Conservation (phyloP, 2,113 vertebrate species). For the Muscicapa adusta region DNA sequence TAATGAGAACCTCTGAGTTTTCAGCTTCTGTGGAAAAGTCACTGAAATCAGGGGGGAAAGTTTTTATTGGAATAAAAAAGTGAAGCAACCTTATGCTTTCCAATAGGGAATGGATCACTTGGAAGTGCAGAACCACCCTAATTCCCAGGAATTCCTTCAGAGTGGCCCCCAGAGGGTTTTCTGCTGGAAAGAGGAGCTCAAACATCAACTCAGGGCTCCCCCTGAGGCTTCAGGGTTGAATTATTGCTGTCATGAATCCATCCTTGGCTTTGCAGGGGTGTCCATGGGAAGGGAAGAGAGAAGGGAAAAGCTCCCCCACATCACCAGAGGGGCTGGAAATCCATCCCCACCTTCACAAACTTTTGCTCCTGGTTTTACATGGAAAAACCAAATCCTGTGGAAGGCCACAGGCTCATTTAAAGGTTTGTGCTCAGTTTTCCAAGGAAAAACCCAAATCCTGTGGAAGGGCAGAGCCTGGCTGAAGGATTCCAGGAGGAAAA, state of each 20-base stretch:
- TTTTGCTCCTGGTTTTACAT: rapidly evolving
- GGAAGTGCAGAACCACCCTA: neutral
- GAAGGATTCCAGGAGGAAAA: neutral
- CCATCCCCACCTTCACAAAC: neutral
- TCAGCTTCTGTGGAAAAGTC: neutral
- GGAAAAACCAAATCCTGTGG: too few relatives aligned
- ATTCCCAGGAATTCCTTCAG: neutral
- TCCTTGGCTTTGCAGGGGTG: neutral
- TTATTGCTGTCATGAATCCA: neutral
- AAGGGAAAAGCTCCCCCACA: neutral
- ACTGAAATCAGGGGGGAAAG: neutral
- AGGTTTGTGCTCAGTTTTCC: neutral
- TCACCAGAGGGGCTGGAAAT: neutral
- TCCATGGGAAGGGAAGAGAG: neutral
- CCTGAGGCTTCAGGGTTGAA: neutral
- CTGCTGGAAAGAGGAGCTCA: neutral
- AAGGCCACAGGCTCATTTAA: neutral
- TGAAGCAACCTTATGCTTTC: neutral
- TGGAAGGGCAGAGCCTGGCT: neutral
- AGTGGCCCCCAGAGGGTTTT: neutral
- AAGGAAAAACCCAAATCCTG: neutral
- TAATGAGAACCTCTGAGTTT: neutral
- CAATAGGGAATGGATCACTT: neutral
- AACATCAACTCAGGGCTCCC: neutral
- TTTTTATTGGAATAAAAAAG: neutral